These are phyloP conservation scores for Micromys minutus DNA, from an alignment of 2,113 vertebrate species.

Conservation along the genomic window DNA sequence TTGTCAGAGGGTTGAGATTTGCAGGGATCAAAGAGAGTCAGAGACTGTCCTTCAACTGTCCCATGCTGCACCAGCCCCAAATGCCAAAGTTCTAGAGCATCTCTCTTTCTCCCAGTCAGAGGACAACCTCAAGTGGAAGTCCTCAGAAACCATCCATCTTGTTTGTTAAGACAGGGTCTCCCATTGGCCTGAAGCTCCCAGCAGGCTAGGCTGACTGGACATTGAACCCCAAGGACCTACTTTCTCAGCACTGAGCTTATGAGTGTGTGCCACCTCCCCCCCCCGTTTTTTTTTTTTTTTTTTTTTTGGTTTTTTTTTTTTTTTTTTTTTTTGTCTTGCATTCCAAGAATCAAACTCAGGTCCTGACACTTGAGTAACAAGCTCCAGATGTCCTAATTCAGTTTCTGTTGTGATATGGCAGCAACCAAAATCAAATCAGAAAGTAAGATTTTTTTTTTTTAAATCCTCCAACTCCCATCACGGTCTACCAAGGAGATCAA, in stretches of 20 bases:
- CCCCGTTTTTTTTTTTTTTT: too few relatives aligned
- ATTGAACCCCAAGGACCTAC: background rate
- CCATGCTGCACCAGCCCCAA: background rate
- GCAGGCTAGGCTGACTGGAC: background rate
- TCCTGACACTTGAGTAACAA: background rate
- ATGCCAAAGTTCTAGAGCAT: background rate
- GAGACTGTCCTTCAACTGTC: background rate
- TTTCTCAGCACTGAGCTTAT: background rate
- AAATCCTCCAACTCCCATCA: background rate
- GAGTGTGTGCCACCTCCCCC: too few relatives aligned
- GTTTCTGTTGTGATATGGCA: background rate
- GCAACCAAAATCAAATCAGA: background rate
- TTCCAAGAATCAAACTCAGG: background rate
- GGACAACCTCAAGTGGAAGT: background rate
- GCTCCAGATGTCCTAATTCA: background rate
- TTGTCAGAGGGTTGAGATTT: background rate
- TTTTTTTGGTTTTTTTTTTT: too few relatives aligned
- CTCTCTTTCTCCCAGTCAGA: background rate
- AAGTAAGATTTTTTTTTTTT: background rate
- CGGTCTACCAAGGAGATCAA: background rate
- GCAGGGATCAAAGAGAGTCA: background rate
- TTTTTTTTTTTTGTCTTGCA: background rate
- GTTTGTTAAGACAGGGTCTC: background rate
- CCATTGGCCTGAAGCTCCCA: background rate
- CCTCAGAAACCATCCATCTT: background rate